Conservation (phyloP, 2,797 vertebrate genomes). For the Neosalanx taihuensis region DNA sequence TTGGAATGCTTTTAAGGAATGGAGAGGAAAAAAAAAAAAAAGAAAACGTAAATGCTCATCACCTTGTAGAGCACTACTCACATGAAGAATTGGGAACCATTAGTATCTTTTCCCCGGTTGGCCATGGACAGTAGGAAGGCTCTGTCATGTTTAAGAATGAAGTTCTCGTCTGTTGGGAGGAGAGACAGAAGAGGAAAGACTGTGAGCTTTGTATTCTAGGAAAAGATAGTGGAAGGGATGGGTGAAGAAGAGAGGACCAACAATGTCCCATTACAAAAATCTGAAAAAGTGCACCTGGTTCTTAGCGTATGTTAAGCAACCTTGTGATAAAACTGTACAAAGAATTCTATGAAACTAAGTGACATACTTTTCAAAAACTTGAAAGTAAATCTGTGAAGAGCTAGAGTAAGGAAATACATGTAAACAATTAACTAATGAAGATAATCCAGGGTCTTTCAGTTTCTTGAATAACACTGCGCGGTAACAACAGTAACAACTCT, state of each 20-base stretch:
- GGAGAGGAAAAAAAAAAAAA: slow-evolving; percentile 4
- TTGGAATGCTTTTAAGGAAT: neutral
- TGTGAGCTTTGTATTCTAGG: slow-evolving; percentile 27
- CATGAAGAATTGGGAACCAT: slow-evolving; percentile 99
- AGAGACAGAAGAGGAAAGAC: slow-evolving; percentile 59
- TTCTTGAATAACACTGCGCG: neutral
- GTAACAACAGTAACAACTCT: neutral
- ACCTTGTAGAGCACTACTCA: slow-evolving; percentile 74
- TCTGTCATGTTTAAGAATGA: slow-evolving; percentile 98
- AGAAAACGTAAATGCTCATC: neutral
- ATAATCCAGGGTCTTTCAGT: neutral
- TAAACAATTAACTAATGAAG: neutral
- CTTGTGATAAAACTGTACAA: too few species aligned
- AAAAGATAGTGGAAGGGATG: slow-evolving; percentile 12
- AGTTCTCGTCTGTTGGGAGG: slow-evolving; percentile 95
- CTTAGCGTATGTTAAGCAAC: neutral
- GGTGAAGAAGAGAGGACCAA: neutral
- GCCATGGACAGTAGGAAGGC: slow-evolving; percentile 99
- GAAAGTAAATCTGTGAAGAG: too few species aligned
- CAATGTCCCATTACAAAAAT: neutral
- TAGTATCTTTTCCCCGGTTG: slow-evolving; percentile 98
- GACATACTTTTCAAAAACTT: neutral
- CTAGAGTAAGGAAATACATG: too few species aligned
- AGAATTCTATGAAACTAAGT: neutral
- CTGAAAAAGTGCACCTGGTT: neutral